Percentiles rank a stretch among this genome's conserved stretches.
Evolutionary conservation across 2,888 invertebrate genomes (phyloP).

Genomic region (Pinctada fucata): DNA sequence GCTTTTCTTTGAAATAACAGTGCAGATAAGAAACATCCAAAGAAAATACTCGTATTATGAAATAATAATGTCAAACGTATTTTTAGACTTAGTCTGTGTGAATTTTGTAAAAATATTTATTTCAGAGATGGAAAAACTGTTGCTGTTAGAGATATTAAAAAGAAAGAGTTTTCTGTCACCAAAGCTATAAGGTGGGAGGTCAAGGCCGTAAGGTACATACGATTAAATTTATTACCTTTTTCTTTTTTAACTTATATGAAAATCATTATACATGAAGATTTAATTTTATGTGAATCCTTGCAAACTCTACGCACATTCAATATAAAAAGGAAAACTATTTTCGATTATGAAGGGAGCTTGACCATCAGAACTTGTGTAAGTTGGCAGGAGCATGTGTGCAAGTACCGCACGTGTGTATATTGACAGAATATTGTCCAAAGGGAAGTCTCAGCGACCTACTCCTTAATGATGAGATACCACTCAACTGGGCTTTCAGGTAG

Average conservation of each 20-base stretch:
- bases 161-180: slow-evolving; percentile 28
- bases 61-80: too few species aligned
- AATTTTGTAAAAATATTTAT: background rate
- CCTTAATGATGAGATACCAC: slow-evolving; percentile 60
- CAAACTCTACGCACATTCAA: too few species aligned
- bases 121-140: slow-evolving; percentile 37
- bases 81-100: too few species aligned
- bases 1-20: too few species aligned
- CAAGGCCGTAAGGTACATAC: slow-evolving; percentile 31
- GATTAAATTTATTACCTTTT: background rate
- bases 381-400: slow-evolving; percentile 64
- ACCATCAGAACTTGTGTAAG: slow-evolving; percentile 62
- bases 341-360: slow-evolving; percentile 48
- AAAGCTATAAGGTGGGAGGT: slow-evolving; percentile 33
- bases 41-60: too few species aligned
- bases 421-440: slow-evolving; percentile 66
- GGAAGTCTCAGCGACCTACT: slow-evolving; percentile 66
- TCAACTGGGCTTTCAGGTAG: slow-evolving; percentile 67
- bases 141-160: slow-evolving; percentile 32
- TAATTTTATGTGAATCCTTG: too few species aligned
- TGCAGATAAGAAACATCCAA: too few species aligned
- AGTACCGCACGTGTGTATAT: slow-evolving; percentile 55
- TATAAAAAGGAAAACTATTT: too few species aligned
- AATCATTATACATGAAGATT: background rate
- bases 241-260: background rate